Evolutionary conservation across 2,797 vertebrate species (phyloP).

Genomic region (Cephalopachus bancanus): DNA sequence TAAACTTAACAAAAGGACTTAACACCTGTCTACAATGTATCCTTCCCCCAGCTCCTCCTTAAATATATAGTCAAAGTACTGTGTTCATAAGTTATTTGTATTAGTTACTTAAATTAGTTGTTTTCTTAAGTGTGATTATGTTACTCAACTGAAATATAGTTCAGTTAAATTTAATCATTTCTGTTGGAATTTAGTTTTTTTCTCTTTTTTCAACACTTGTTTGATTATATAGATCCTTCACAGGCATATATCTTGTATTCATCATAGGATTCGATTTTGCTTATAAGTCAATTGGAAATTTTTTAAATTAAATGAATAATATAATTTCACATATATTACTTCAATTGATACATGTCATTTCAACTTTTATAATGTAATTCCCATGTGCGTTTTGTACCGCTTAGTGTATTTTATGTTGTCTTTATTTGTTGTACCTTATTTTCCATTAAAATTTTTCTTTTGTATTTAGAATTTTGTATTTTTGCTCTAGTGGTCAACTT

Average conservation of each 20-base stretch:
- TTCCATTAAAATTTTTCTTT: background rate
- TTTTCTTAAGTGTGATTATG: background rate
- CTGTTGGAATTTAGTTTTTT: background rate
- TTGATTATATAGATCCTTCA: background rate
- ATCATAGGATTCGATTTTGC: background rate
- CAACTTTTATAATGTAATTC: background rate
- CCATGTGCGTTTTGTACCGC: background rate
- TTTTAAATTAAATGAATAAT: background rate
- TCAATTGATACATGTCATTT: background rate
- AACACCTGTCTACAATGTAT: background rate
- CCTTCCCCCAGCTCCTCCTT: background rate
- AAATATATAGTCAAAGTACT: background rate
- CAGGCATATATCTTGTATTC: background rate
- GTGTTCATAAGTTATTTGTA: background rate
- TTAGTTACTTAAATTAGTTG: background rate
- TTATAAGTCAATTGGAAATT: background rate
- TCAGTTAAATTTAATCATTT: background rate
- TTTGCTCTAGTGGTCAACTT: background rate
- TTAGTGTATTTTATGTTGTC: too few relatives aligned
- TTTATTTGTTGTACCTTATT: background rate
- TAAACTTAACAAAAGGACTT: background rate
- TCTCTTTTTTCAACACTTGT: background rate
- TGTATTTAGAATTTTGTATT: background rate
- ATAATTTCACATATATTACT: background rate
- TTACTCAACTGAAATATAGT: background rate